Conservation (phyloP, 2,113 vertebrate genomes). For the Chloroceryle aenea region DNA sequence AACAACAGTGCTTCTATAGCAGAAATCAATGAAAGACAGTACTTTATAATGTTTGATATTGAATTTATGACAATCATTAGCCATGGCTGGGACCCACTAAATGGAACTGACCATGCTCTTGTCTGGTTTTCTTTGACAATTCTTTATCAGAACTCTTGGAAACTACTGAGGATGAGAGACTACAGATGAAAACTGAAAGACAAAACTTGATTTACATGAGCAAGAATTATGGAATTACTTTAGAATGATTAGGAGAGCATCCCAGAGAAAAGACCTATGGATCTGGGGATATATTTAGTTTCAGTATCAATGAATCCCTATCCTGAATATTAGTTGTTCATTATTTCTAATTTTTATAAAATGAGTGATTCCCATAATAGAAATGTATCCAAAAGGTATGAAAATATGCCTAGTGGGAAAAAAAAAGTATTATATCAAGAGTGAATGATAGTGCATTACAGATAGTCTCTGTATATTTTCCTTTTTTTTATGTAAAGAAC, state of each 20-base stretch:
- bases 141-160: neutral
- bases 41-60: neutral
- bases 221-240: neutral
- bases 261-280: neutral
- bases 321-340: neutral
- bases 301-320: neutral
- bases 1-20: neutral
- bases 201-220: neutral
- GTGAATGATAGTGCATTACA: neutral
- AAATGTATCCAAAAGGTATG: neutral
- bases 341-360: neutral
- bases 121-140: neutral
- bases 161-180: neutral
- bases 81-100: neutral
- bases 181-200: neutral
- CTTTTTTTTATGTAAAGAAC: neutral
- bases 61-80: neutral
- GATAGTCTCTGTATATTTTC: neutral
- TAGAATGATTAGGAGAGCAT: neutral
- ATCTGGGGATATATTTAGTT: neutral
- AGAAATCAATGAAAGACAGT: neutral
- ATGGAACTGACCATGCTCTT: neutral
- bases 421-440: neutral
- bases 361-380: neutral
- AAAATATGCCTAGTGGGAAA: neutral